These are phyloP conservation scores for Onychorhynchus coronatus DNA, from an alignment of 2,113 vertebrate species.

Conservation along the genomic window DNA sequence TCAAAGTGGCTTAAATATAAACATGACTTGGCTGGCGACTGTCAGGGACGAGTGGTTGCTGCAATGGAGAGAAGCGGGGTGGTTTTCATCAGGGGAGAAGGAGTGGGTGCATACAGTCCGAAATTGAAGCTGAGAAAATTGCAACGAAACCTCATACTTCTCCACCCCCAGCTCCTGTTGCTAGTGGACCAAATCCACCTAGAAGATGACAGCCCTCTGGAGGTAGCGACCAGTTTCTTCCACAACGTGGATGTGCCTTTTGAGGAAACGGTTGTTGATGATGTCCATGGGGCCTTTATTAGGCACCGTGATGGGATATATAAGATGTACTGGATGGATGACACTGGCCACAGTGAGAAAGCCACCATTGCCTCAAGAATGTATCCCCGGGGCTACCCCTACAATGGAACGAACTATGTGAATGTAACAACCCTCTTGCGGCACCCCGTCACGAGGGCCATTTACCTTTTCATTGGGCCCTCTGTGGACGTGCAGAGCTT, in stretches of 20 bases:
- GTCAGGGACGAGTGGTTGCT: conserved; percentile 84
- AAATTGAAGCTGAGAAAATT: conserved; percentile 84
- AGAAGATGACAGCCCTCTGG: conserved; percentile 80
- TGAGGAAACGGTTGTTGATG: conserved; percentile 79
- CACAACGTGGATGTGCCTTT: conserved; percentile 94
- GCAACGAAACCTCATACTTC: conserved; percentile 90
- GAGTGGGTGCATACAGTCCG: conserved; percentile 84
- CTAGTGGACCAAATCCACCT: conserved; percentile 91
- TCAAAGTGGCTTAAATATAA: conserved; percentile 98
- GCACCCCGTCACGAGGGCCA: conserved; percentile 83
- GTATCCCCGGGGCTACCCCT: conserved; percentile 91
- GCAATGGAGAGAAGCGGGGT: conserved; percentile 82
- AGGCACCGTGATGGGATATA: conserved; percentile 83
- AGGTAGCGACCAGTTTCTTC: conserved; percentile 88
- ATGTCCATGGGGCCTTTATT: conserved; percentile 86
- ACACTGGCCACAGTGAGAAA: conserved; percentile 86
- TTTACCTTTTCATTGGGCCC: conserved; percentile 92
- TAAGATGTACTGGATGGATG: conserved; percentile 98
- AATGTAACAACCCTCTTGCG: conserved; percentile 90
- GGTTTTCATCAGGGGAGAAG: conserved; percentile 93
- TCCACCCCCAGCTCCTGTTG: conserved; percentile 92
- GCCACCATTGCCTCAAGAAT: conserved; percentile 82
- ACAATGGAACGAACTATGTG: conserved; percentile 93
- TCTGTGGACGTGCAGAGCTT: conserved; percentile 89
- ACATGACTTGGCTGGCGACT: conserved; percentile 84